Conservation (phyloP, 2,888 invertebrate species). For the Morinoia aosen region DNA sequence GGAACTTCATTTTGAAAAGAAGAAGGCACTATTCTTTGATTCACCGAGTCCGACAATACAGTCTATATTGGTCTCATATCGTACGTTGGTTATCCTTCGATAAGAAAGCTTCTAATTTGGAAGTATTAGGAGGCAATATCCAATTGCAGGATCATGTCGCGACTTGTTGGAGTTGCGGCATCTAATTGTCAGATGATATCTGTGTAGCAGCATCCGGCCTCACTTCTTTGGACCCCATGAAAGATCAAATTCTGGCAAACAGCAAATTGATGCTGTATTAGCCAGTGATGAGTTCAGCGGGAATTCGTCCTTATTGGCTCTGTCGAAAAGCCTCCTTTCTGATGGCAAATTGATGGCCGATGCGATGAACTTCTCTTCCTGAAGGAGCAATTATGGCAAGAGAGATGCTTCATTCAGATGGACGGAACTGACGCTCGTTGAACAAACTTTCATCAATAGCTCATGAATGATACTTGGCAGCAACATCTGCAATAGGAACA, state of each 20-base stretch:
- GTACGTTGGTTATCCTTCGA: background rate
- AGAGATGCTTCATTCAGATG: background rate
- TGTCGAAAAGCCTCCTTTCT: background rate
- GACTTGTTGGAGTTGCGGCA: background rate
- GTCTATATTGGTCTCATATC: background rate
- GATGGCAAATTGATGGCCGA: background rate
- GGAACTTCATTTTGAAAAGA: background rate
- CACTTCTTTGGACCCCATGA: background rate
- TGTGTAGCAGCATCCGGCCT: background rate
- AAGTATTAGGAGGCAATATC: conserved; percentile 25
- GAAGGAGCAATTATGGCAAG: background rate
- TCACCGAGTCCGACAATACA: background rate
- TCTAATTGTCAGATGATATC: conserved; percentile 37
- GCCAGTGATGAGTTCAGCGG: background rate
- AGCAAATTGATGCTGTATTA: background rate
- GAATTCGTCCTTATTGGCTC: background rate
- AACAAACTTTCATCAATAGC: background rate
- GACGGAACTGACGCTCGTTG: background rate
- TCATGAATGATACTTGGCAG: background rate
- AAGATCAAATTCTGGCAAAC: background rate
- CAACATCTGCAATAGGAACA: background rate
- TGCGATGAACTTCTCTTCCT: background rate
- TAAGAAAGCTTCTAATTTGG: background rate
- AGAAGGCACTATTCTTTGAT: background rate
- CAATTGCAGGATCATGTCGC: background rate